Evolutionary conservation across 2,113 vertebrate species (phyloP).

Genomic region (Hemiprocne comata): DNA sequence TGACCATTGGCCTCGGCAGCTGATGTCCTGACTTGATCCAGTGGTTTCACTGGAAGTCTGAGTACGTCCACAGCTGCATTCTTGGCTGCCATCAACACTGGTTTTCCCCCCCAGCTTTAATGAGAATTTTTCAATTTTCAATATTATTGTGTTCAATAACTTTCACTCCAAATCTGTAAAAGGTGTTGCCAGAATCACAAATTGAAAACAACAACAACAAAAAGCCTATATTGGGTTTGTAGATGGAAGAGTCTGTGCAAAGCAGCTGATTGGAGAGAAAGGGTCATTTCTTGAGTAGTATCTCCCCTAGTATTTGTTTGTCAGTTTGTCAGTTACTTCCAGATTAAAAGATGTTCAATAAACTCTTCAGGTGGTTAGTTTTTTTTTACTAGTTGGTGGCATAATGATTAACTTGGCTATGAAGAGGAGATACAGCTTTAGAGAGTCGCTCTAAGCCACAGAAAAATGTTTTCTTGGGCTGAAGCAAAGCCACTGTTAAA

Average conservation of each 20-base stretch:
- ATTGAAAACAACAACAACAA: not conserved
- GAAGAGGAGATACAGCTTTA: too few relatives aligned
- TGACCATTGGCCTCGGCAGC: not conserved
- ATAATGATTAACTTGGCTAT: too few relatives aligned
- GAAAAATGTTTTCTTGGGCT: not conserved
- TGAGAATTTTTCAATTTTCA: not conserved
- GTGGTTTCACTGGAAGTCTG: not conserved
- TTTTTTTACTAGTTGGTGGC: too few relatives aligned
- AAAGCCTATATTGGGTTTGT: not conserved
- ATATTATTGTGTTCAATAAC: not conserved
- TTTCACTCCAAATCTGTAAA: not conserved
- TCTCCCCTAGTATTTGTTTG: not conserved
- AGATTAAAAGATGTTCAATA: not conserved
- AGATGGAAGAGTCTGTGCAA: not conserved
- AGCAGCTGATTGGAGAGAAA: not conserved
- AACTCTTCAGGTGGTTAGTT: not conserved
- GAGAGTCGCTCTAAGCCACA: conserved; percentile 26
- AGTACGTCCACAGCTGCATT: not conserved
- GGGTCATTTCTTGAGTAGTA: too few relatives aligned
- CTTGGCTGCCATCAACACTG: not conserved
- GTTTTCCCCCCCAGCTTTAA: not conserved
- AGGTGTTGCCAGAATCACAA: not conserved
- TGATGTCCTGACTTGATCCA: too few relatives aligned
- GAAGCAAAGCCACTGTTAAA: not conserved
- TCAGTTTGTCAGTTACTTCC: not conserved